Evolutionary conservation across 2,888 invertebrate species (phyloP).

Genomic region (Phlogophora meticulosa): DNA sequence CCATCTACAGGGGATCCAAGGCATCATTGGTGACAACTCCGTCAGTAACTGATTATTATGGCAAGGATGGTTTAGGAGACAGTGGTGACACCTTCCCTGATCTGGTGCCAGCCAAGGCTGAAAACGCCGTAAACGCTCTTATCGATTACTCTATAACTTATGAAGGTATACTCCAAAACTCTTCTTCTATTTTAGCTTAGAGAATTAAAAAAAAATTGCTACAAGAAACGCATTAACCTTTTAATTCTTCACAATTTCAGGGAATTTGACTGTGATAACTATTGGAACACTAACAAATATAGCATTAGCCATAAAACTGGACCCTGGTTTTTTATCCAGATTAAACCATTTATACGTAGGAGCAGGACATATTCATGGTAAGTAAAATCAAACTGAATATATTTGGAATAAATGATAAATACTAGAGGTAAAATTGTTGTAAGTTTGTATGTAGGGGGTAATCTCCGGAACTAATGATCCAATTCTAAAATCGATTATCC

Average conservation of each 20-base stretch:
- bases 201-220: too few species aligned
- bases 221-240: background rate
- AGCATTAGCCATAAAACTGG: constrained; percentile 93
- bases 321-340: constrained; percentile 92
- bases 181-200: background rate
- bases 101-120: constrained; percentile 83
- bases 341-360: constrained; percentile 94
- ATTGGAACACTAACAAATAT: constrained; percentile 95
- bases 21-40: constrained; percentile 85
- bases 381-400: constrained; percentile 53
- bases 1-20: constrained; percentile 93
- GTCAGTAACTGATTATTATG: constrained; percentile 85
- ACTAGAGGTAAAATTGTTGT: too few species aligned
- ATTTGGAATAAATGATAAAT: too few species aligned
- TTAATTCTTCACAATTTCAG: constrained; percentile 68
- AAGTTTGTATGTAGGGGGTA: too few species aligned
- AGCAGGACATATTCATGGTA: constrained; percentile 95
- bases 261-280: constrained; percentile 92
- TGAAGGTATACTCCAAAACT: constrained; percentile 79
- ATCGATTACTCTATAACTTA: constrained; percentile 90
- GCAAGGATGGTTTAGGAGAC: constrained; percentile 94
- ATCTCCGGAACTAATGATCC: too few species aligned
- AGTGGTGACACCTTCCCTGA: constrained; percentile 83
- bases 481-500: too few species aligned
- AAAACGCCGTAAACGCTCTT: constrained; percentile 92